phyloP scores from a whole-genome alignment of 2,888 invertebrate species.

The Amphiduros pacificus region DNA sequence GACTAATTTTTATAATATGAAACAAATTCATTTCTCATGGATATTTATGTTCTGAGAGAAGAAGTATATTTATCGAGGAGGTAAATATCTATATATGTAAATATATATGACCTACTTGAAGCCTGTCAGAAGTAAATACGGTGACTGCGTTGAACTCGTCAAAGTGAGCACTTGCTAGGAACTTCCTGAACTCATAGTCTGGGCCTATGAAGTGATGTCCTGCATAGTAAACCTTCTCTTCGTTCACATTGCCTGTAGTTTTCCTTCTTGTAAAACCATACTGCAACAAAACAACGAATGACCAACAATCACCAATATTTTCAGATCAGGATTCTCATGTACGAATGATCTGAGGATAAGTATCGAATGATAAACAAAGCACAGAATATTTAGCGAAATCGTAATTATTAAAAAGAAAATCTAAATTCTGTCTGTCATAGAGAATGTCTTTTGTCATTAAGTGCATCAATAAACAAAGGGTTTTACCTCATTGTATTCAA shows the following conservation, averaged over 20 bases:
- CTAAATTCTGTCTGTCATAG: no score
- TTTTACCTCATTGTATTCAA: constrained; percentile 45
- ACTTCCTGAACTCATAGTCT: constrained; percentile 45
- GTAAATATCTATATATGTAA: not conserved
- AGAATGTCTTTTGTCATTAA: no score
- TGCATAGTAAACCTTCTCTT: constrained; percentile 34
- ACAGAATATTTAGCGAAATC: no score
- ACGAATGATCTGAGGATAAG: no score
- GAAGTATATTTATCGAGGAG: not conserved
- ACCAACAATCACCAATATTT: no score
- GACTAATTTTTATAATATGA: no score
- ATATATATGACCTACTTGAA: constrained; percentile 36
- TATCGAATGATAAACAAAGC: no score
- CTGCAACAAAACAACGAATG: no score
- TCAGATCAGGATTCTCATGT: no score
- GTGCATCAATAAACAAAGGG: not conserved
- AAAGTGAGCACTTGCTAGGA: constrained; percentile 41
- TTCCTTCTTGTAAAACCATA: constrained; percentile 41
- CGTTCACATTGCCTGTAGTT: constrained; percentile 45
- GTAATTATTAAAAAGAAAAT: no score
- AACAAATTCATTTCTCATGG: no score
- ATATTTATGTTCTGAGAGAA: no score
- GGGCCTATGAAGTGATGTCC: constrained; percentile 48
- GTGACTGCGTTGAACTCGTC: constrained; percentile 32
- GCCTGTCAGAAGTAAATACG: constrained; percentile 45